Evolutionary conservation across 1,140 invertebrate species (phyloP), one percentile per base, ranked within the genome.

Genomic region (Pemphigus obesinymphae): DNA sequence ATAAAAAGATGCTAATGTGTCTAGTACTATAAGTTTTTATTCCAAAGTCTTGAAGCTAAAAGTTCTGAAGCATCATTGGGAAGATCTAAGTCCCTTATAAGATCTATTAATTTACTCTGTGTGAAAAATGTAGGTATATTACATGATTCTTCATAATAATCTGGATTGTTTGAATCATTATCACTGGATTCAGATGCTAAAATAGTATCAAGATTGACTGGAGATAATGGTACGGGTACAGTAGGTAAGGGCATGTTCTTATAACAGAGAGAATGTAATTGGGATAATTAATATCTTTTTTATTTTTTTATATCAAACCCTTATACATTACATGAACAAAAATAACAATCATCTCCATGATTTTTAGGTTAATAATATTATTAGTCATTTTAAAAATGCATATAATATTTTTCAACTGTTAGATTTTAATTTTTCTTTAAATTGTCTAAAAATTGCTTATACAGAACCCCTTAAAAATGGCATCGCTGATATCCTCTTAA

Each of bases 321-420:
- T n/a, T n/a, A n/a, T n/a, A n/a, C n/a, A n/a, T n/a, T n/a, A n/a
- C n/a, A n/a, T n/a, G n/a, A n/a, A n/a, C 45, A 84, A 85, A 84
- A 84, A 58, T 84, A 84, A 76, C 83, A 84, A 80, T 84, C 83
- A 68, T 83, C 45, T 50, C 29, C 45, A 84, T 84, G 81, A 75
- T 84, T 84, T 84, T 83, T 81, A 58, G 82, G 83, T 61, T 84
- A 82, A 50, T 81, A 53, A 53, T 82, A n/a, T n/a, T n/a, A n/a
- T n/a, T n/a, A n/a, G n/a, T n/a, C n/a, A n/a, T n/a, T n/a, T n/a
- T n/a, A n/a, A n/a, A n/a, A n/a, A n/a, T n/a, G n/a, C n/a, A n/a
- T n/a, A n/a, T n/a, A n/a, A n/a, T n/a, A n/a, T n/a, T n/a, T n/a
- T n/a, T n/a, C n/a, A n/a, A n/a, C n/a, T n/a, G n/a, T n/a, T n/a